These are phyloP conservation scores for Drosophila repletoides DNA, from an alignment of 1,140 invertebrate species.

Conservation along the genomic window DNA sequence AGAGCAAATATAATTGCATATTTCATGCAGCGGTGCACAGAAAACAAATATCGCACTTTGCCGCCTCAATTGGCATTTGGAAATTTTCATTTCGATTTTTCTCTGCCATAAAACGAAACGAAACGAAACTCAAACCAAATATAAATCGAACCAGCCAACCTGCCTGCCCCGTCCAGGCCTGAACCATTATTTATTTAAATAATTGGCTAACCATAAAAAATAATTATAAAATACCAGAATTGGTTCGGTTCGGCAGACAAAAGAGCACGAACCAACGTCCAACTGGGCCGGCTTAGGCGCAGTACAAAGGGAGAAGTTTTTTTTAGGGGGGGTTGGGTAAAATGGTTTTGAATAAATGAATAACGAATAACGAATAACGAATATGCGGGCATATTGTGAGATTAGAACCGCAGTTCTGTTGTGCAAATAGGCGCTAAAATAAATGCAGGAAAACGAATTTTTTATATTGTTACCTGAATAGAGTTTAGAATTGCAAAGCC, in stretches of 20 bases:
- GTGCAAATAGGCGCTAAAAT: constrained; percentile 19
- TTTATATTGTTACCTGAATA: no score
- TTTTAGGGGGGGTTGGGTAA: neutral
- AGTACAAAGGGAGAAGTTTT: neutral
- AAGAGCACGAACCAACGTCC: constrained; percentile 11
- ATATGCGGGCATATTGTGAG: constrained; percentile 23
- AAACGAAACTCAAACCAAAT: constrained; percentile 8
- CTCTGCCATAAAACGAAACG: neutral
- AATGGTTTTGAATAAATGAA: constrained; percentile 41
- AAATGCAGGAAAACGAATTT: no score
- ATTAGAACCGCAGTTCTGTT: constrained; percentile 17
- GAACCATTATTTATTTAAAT: constrained; percentile 76
- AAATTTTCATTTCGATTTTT: constrained; percentile 56
- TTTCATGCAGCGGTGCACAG: constrained; percentile 53
- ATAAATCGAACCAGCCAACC: constrained; percentile 20
- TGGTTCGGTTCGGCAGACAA: constrained; percentile 34
- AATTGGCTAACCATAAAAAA: constrained; percentile 61
- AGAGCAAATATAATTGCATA: constrained; percentile 59
- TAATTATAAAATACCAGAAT: constrained; percentile 53
- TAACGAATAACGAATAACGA: constrained; percentile 45
- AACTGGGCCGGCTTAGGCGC: no score
- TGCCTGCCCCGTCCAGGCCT: no score
- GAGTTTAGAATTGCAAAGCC: no score
- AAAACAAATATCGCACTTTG: constrained; percentile 39
- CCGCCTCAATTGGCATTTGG: constrained; percentile 55